Conservation (phyloP, 2,888 invertebrate genomes). For the Ischnura elegans region DNA sequence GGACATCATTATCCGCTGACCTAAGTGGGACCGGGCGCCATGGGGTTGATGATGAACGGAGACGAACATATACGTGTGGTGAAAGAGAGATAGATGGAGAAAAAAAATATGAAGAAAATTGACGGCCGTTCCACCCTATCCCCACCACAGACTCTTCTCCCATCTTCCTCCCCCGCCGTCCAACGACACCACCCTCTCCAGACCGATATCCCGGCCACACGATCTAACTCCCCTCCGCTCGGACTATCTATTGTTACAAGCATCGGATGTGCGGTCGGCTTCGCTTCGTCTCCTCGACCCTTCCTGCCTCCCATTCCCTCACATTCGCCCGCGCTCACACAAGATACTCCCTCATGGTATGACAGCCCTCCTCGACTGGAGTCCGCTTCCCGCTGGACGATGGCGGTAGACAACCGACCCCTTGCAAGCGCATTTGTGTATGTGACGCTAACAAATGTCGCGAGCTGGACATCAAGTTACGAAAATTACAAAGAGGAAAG, state of each 20-base stretch:
- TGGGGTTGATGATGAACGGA: not conserved
- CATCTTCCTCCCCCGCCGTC: conserved; percentile 13
- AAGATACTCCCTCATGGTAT: not conserved
- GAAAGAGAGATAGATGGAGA: not conserved
- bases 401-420: not conserved
- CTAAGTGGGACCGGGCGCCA: not conserved
- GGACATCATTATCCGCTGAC: not conserved
- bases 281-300: not conserved
- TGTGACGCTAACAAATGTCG: no score
- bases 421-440: no score
- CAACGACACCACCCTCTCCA: not conserved
- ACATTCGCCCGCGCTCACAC: not conserved
- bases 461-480: no score
- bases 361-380: not conserved
- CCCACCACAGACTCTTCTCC: not conserved
- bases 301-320: not conserved
- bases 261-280: conserved; percentile 17
- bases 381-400: not conserved
- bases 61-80: not conserved
- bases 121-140: not conserved
- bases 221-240: not conserved
- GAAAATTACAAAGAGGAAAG: no score
- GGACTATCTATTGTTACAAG: conserved; percentile 14
- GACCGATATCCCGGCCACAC: not conserved
- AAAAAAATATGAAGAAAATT: not conserved